These are phyloP conservation scores for Chelidonichthys spinosus DNA, from an alignment of 2,797 vertebrate genomes.

Conservation along the genomic window DNA sequence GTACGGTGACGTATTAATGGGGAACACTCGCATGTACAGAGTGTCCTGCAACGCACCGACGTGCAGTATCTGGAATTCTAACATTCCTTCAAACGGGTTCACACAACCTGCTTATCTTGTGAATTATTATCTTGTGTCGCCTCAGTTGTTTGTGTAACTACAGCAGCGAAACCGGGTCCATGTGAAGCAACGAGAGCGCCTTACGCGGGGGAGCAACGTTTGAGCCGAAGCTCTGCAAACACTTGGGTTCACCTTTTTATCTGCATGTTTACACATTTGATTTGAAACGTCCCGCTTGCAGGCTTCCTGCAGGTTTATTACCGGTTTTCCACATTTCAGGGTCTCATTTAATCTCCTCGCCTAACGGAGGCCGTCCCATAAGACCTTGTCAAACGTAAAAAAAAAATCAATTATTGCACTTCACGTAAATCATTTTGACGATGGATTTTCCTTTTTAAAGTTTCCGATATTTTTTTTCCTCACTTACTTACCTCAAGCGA, in stretches of 20 bases:
- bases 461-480: neutral
- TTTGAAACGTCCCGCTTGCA: neutral
- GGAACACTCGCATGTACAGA: neutral
- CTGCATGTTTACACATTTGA: neutral
- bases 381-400: neutral
- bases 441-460: neutral
- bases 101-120: constrained; percentile 28
- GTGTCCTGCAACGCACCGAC: neutral
- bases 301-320: neutral
- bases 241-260: neutral
- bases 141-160: constrained; percentile 16
- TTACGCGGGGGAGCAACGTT: neutral
- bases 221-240: constrained; percentile 1
- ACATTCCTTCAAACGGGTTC: constrained; percentile 15
- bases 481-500: constrained; percentile 10
- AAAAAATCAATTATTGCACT: neutral
- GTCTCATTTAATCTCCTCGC: neutral
- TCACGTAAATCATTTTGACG: neutral
- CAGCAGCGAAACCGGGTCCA: neutral
- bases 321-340: neutral
- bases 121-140: constrained; percentile 56
- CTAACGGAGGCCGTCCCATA: neutral
- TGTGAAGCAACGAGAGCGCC: neutral
- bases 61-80: neutral
- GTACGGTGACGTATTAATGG: neutral